A percentile compares a stretch with the other conserved stretches of the same genome.
These are phyloP conservation scores for Bembecia ichneumoniformis DNA, from an alignment of 2,888 invertebrate genomes.

Conservation along the genomic window DNA sequence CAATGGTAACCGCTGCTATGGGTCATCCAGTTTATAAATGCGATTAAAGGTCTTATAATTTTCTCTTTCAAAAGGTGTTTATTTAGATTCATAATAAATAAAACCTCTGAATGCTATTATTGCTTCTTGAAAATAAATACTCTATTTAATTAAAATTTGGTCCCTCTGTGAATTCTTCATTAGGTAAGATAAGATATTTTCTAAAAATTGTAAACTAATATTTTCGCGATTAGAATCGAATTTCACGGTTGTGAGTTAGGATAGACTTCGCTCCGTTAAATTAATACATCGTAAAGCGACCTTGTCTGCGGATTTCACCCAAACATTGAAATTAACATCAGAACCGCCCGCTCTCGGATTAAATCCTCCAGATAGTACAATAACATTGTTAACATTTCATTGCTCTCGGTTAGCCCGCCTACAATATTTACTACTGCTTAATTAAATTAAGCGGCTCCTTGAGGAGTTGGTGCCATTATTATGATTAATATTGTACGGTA, in stretches of 20 bases:
- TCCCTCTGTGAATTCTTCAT: too few species aligned
- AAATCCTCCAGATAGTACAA: constrained; percentile 58
- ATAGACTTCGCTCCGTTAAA: constrained; percentile 37
- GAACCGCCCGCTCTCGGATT: constrained; percentile 44
- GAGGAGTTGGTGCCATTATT: constrained; percentile 48
- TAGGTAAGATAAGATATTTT: too few species aligned
- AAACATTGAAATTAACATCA: constrained; percentile 59
- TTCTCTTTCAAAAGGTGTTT: too few species aligned
- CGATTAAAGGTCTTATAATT: too few species aligned
- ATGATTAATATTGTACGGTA: constrained; percentile 48
- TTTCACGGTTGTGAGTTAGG: constrained; percentile 22
- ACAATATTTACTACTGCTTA: constrained; percentile 54
- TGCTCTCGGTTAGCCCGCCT: constrained; percentile 46
- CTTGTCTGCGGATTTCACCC: constrained; percentile 44
- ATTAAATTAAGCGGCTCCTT: constrained; percentile 50
- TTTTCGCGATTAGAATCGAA: constrained; percentile 18
- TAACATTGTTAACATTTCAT: constrained; percentile 65
- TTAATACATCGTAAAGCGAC: constrained; percentile 43
- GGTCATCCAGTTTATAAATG: too few species aligned
- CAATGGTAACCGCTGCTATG: too few species aligned
- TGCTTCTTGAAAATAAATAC: too few species aligned
- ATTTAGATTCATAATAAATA: too few species aligned
- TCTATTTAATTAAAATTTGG: too few species aligned
- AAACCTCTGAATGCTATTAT: too few species aligned
- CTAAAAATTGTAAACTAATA: constrained; percentile 15